A percentile compares a stretch with the other conserved stretches of the same genome.
phyloP scores from a whole-genome alignment of 2,888 invertebrate genomes.

The Galerucella pusilla region DNA sequence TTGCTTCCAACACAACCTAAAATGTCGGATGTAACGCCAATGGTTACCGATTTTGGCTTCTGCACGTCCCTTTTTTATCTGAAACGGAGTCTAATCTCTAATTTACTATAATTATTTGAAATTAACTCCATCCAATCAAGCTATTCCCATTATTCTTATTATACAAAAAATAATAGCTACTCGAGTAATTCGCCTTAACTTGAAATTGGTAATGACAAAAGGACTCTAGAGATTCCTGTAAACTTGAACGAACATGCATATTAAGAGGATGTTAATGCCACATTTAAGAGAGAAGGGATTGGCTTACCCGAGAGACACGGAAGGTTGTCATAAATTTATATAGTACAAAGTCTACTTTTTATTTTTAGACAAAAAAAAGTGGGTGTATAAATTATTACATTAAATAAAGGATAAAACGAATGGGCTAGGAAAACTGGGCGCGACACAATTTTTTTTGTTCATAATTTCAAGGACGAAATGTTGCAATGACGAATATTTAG shows the following conservation, averaged over 20 bases:
- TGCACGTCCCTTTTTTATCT: no score
- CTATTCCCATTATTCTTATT: background rate
- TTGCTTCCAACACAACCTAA: no score
- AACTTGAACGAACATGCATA: conserved; percentile 28
- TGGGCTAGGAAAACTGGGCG: background rate
- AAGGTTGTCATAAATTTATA: conserved; percentile 13
- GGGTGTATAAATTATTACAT: conserved; percentile 9
- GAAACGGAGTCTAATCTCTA: no score
- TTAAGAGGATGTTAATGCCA: conserved; percentile 30
- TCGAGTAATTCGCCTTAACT: background rate
- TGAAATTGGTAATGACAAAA: conserved; percentile 17
- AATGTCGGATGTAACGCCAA: no score
- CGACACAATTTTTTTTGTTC: background rate
- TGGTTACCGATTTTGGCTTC: no score
- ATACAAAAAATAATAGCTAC: background rate
- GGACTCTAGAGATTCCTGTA: conserved; percentile 26
- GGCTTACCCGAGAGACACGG: conserved; percentile 11
- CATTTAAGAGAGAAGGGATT: conserved; percentile 18
- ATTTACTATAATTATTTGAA: no score
- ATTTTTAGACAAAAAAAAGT: conserved; percentile 6
- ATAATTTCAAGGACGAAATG: no score
- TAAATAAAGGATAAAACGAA: background rate
- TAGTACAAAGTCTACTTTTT: conserved; percentile 1
- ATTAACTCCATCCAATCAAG: no score
- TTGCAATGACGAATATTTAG: no score